A percentile compares a stretch with the other conserved stretches of the same genome.
These are phyloP conservation scores for Struthidea cinerea DNA, from an alignment of 2,113 vertebrate genomes.

Conservation along the genomic window DNA sequence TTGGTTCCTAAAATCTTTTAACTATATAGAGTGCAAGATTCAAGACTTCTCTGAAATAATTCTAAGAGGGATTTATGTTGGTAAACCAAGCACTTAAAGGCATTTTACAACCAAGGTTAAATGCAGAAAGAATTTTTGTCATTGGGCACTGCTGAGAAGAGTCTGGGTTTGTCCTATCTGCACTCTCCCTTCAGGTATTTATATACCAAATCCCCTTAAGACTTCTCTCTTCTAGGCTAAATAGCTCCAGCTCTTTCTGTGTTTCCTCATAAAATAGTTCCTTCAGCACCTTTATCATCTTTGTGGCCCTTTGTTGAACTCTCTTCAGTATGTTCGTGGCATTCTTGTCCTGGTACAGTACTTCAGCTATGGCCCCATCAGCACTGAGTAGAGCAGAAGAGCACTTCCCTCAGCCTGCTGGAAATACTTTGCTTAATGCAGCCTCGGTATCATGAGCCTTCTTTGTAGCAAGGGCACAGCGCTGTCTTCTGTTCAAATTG, in stretches of 20 bases:
- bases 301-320: background rate
- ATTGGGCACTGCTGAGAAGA: background rate
- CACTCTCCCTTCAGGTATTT: background rate
- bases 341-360: background rate
- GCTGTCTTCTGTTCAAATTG: background rate
- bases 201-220: accelerated
- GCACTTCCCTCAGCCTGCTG: background rate
- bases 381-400: background rate
- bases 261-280: background rate
- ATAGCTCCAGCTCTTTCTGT: background rate
- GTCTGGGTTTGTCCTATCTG: background rate
- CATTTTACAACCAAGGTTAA: background rate
- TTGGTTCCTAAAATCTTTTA: background rate
- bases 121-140: background rate
- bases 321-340: background rate
- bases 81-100: background rate
- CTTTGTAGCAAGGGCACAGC: background rate
- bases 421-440: background rate
- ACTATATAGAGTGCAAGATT: background rate
- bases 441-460: background rate
- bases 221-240: background rate
- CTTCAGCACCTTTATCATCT: background rate
- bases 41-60: background rate
- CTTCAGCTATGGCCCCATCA: background rate
- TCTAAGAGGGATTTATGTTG: background rate